Conservation (phyloP, 2,797 vertebrate species). For the Pipistrellus nathusii region DNA sequence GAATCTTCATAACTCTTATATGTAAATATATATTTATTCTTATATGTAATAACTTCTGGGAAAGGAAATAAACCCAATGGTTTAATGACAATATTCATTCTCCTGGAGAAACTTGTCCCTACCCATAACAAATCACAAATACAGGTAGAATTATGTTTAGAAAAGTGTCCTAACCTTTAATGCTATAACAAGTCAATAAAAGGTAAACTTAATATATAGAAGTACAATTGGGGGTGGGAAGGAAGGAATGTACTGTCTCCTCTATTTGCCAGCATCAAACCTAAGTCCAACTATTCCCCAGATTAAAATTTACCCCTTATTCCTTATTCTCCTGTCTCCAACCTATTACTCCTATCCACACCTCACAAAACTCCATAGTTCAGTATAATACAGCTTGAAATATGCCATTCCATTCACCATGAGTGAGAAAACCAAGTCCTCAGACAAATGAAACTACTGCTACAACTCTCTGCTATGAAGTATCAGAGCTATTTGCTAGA, state of each 20-base stretch:
- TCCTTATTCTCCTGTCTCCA: conserved; percentile 20
- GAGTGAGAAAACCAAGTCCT: conserved; percentile 30
- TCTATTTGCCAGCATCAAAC: background rate
- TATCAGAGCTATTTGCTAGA: background rate
- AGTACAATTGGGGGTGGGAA: background rate
- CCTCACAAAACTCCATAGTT: background rate
- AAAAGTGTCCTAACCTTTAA: background rate
- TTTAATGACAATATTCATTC: conserved; percentile 58
- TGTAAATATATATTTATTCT: conserved; percentile 66
- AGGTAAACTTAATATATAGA: background rate
- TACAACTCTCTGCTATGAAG: background rate
- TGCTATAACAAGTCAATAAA: conserved; percentile 11
- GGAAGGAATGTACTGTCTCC: background rate
- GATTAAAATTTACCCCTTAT: conserved; percentile 48
- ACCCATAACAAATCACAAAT: conserved; percentile 18
- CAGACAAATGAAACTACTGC: background rate
- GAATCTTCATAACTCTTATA: conserved; percentile 12
- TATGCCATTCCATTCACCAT: background rate
- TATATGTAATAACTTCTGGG: conserved; percentile 50
- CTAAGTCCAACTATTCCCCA: background rate
- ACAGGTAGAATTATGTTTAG: background rate
- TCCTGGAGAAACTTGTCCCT: conserved; percentile 17
- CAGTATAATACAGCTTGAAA: background rate
- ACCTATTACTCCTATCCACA: background rate
- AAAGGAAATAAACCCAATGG: conserved; percentile 46